phyloP scores from a whole-genome alignment of 2,113 vertebrate genomes.

The Eira barbara region DNA sequence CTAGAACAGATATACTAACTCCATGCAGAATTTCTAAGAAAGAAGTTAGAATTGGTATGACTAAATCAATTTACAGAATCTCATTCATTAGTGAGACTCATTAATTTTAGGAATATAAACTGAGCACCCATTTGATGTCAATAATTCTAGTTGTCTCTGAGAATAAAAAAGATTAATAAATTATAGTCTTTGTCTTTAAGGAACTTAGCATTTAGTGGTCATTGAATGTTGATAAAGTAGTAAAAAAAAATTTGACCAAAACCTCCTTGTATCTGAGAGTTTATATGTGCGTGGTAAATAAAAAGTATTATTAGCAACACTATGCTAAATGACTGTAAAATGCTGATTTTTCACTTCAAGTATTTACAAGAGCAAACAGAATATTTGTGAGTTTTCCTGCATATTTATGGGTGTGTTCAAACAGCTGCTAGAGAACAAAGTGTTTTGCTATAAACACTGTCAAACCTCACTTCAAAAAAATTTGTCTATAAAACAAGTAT shows the following conservation, averaged over 20 bases:
- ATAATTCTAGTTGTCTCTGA: neutral
- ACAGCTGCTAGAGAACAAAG: conserved; percentile 72
- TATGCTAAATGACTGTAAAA: conserved; percentile 52
- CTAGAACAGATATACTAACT: neutral
- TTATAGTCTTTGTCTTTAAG: neutral
- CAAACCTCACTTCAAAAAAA: conserved; percentile 66
- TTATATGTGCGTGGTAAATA: conserved; percentile 31
- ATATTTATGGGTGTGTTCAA: conserved; percentile 67
- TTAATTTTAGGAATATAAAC: conserved; percentile 18
- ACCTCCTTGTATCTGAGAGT: neutral
- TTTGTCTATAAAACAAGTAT: conserved; percentile 65
- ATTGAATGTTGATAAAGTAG: neutral
- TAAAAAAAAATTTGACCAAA: neutral
- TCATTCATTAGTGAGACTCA: neutral
- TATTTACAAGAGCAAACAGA: conserved; percentile 59
- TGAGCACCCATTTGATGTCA: neutral
- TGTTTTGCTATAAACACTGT: conserved; percentile 74
- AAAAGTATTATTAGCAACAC: conserved; percentile 53
- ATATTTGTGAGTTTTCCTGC: conserved; percentile 62
- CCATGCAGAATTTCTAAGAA: neutral
- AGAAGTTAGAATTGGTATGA: neutral
- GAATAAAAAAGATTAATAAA: conserved; percentile 19
- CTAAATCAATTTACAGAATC: neutral
- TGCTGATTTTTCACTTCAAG: conserved; percentile 51
- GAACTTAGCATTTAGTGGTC: neutral